Base-by-base conservation (phyloP, 1,140 invertebrate genomes). In the Nasonia vitripennis region DNA sequence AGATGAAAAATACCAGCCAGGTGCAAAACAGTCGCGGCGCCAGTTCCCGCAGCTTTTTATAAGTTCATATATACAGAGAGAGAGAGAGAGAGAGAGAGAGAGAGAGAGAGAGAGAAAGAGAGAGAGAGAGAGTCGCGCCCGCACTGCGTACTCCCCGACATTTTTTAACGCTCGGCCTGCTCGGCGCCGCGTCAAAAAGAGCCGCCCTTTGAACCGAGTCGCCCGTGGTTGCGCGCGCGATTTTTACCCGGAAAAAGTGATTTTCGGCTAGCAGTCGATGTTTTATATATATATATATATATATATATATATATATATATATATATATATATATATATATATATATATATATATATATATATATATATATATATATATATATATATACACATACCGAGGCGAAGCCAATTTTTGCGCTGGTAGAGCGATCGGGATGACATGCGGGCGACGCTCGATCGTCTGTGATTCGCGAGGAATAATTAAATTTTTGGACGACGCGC, bases 21-120 rank as follows among this genome's bases (percentile, higher is more conserved):
- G 62, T 79, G 55, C 68, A 34, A 79, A 62, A 67, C 11, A 68
- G 55, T 68, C 34, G 67, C 62, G 78, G 1, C 23, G 77, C 62
- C 62, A 45, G 14, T n/a, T 14, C 12, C 37, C 10, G 73, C 73
- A 37, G 34, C 73, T 41, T 71, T 71, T 71, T 12, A 71, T 71
- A 71, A 71, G 68, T 71, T 6, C 23, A 23, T 23, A 34, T 71
- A 70, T 10, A 70, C 5, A 27, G 1, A 27, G 1, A 1, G 14
- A 62, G 23, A 27, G 27, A 2, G 27, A 27, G 27, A 71, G 27
- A 71, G 23, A 71, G 27, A 34, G 27, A 71, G 11, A 71, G 70
- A 71, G 11, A 27, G 0, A 27, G 23, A 71, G 0, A 34, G 27
- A 71, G 2, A 71, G 70, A 71, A n/a, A n/a, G n/a, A 71, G 23